phyloP scores from a whole-genome alignment of 2,797 vertebrate species.

The Heliangelus exortis region DNA sequence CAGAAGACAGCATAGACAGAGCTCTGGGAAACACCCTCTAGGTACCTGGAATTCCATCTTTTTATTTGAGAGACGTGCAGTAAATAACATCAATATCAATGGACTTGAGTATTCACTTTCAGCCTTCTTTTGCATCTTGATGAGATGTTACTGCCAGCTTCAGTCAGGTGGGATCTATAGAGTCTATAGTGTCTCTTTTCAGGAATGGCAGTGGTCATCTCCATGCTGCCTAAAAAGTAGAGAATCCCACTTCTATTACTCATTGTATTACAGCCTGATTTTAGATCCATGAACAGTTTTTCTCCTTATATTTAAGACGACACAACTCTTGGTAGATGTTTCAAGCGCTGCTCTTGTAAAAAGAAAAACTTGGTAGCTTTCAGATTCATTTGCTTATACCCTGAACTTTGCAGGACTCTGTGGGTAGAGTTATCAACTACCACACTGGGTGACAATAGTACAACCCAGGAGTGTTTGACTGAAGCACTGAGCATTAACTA shows the following conservation, averaged over 20 bases:
- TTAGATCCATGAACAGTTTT: background rate
- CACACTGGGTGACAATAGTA: background rate
- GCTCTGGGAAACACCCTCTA: background rate
- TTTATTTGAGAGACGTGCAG: background rate
- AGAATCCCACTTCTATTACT: background rate
- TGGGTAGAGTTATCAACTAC: background rate
- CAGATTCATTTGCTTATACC: background rate
- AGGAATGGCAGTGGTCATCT: background rate
- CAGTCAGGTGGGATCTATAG: rapidly evolving
- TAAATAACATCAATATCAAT: background rate
- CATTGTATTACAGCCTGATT: background rate
- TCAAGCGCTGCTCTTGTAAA: background rate
- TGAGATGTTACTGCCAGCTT: background rate
- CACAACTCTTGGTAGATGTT: background rate
- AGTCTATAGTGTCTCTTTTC: background rate
- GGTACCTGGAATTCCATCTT: background rate
- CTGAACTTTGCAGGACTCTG: background rate
- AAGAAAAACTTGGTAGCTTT: background rate
- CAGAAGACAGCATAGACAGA: background rate
- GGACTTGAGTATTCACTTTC: background rate
- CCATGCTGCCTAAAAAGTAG: background rate
- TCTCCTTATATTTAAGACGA: background rate
- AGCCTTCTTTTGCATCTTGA: background rate
- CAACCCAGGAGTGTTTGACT: background rate
- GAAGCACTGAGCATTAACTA: background rate